Evolutionary conservation across 37 sponge, comb jelly and placozoan genomes (phyloP).

Genomic region (Axinella damicornis): DNA sequence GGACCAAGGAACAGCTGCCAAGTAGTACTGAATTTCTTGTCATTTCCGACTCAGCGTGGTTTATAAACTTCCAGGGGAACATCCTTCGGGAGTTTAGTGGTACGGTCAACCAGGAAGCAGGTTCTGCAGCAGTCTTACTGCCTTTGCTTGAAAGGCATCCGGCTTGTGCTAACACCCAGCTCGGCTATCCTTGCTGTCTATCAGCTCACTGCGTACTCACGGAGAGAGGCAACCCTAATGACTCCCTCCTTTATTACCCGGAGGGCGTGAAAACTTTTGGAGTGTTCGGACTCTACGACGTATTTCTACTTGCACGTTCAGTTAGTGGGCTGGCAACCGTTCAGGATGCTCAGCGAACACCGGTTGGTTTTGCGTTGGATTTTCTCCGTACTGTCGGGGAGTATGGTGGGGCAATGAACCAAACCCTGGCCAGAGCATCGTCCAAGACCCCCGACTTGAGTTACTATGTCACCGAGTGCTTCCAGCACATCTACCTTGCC

Average conservation of each 20-base stretch:
- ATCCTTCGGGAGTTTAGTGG: not conserved
- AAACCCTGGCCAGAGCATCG: slow-evolving; percentile 32
- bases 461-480: slow-evolving; percentile 68
- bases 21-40: not conserved
- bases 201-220: slow-evolving; percentile 70
- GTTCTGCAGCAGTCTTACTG: not conserved
- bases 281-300: slow-evolving; percentile 71
- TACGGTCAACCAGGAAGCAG: too few relatives aligned
- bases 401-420: slow-evolving; percentile 92
- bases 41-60: slow-evolving; percentile 90
- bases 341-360: not conserved
- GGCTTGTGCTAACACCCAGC: slow-evolving; percentile 31
- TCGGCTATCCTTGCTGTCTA: slow-evolving; percentile 81
- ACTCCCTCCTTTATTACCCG: slow-evolving; percentile 38
- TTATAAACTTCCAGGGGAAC: slow-evolving; percentile 80
- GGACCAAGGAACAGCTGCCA: slow-evolving; percentile 35
- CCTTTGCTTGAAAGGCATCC: not conserved
- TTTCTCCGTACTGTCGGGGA: slow-evolving; percentile 55
- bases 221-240: slow-evolving; percentile 3
- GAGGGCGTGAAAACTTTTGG: slow-evolving; percentile 44
- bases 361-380: not conserved
- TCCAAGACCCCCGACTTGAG: slow-evolving; percentile 26
- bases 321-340: not conserved
- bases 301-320: slow-evolving; percentile 57
- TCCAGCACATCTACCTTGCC: slow-evolving; percentile 88